Percentiles rank a stretch among this genome's conserved stretches.
phyloP scores from a whole-genome alignment of 2,797 vertebrate genomes.

The Buceros bicornis region DNA sequence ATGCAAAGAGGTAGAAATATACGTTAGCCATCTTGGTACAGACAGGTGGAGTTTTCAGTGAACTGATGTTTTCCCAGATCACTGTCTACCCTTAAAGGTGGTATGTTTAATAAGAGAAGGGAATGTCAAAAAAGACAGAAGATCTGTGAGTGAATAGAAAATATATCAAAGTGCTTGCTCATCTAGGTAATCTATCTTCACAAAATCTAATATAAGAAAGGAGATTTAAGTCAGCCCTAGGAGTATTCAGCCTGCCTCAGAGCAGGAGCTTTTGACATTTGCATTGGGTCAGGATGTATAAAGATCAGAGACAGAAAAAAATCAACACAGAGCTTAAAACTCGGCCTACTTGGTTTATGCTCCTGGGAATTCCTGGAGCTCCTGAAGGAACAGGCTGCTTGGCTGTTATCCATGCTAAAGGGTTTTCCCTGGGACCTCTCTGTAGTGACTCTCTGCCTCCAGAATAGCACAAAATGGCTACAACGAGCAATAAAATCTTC shows the following conservation, averaged over 20 bases:
- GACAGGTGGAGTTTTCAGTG: neutral
- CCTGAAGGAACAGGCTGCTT: neutral
- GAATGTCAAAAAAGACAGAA: neutral
- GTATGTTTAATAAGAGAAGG: neutral
- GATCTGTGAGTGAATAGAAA: neutral
- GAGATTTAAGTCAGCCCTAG: neutral
- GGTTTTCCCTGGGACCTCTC: neutral
- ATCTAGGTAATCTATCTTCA: neutral
- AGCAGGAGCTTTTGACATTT: neutral
- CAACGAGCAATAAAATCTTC: neutral
- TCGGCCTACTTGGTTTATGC: neutral
- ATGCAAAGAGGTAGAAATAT: neutral
- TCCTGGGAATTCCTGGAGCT: neutral
- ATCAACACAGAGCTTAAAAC: rapidly evolving
- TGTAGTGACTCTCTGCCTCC: neutral
- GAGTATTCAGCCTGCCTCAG: neutral
- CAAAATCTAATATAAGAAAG: neutral
- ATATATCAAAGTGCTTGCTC: neutral
- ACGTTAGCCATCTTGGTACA: neutral
- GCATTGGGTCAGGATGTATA: neutral
- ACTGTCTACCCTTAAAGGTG: neutral
- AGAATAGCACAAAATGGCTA: neutral
- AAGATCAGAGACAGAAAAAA: neutral
- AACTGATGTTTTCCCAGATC: neutral
- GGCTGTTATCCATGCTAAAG: neutral